phyloP scores from a whole-genome alignment of 2,113 vertebrate species.

The Mormyrus iriodes region DNA sequence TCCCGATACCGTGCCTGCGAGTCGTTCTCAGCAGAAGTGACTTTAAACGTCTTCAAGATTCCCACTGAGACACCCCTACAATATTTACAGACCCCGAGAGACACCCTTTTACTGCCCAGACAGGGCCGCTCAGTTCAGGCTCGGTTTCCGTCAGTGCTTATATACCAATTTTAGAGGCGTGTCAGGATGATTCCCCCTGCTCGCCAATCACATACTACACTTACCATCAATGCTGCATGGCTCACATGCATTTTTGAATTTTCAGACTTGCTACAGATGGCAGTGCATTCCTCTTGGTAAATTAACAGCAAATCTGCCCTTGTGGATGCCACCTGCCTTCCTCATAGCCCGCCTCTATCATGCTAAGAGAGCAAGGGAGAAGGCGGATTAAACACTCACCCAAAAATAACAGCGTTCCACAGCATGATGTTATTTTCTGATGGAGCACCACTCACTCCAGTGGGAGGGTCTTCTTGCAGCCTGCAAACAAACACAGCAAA shows the following conservation, averaged over 20 bases:
- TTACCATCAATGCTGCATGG: not conserved
- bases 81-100: not conserved
- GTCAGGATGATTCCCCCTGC: not conserved
- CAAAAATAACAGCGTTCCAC: slow-evolving; percentile 99
- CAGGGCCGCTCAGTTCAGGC: not conserved
- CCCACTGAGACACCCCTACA: not conserved
- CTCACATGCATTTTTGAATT: not conserved
- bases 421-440: slow-evolving; percentile 99
- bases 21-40: not conserved
- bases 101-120: not conserved
- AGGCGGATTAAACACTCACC: slow-evolving; percentile 67
- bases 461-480: slow-evolving; percentile 97
- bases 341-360: not conserved
- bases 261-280: not conserved
- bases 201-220: not conserved
- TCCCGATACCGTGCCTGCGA: not conserved
- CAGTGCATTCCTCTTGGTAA: not conserved
- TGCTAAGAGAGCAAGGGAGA: slow-evolving; percentile 7
- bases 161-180: not conserved
- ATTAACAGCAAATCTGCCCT: not conserved
- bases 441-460: slow-evolving; percentile 94
- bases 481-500: slow-evolving; percentile 49
- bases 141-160: not conserved
- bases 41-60: not conserved
- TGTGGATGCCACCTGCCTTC: not conserved